A percentile compares a stretch with the other conserved stretches of the same genome.
Evolutionary conservation across 2,888 invertebrate genomes (phyloP).

Genomic region (Thera obeliscata): DNA sequence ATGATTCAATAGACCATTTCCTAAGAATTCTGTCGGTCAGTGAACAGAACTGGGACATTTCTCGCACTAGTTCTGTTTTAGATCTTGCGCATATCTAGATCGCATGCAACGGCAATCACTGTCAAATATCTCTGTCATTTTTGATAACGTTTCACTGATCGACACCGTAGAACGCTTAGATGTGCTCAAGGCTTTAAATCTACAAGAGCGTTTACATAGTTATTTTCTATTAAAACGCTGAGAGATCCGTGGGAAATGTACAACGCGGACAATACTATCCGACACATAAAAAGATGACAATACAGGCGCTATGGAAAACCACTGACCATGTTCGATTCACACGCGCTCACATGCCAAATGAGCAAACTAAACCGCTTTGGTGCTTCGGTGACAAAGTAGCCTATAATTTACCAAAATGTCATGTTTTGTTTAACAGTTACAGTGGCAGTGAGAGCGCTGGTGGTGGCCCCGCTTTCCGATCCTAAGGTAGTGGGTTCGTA

Average conservation of each 20-base stretch:
- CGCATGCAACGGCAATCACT: too few species aligned
- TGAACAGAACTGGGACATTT: too few species aligned
- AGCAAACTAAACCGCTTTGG: conserved; percentile 31
- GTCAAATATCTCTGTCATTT: too few species aligned
- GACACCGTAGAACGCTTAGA: too few species aligned
- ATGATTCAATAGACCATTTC: too few species aligned
- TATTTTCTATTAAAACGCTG: conserved; percentile 37
- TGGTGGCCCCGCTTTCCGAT: too few species aligned
- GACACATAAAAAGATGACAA: conserved; percentile 73
- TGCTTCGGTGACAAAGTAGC: conserved; percentile 24
- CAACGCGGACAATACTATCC: conserved; percentile 62
- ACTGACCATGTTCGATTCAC: conserved; percentile 62
- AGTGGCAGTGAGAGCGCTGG: conserved; percentile 2
- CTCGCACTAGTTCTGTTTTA: too few species aligned
- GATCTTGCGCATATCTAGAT: too few species aligned
- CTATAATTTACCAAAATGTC: conserved; percentile 37
- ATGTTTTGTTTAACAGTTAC: conserved; percentile 32
- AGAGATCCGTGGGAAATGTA: conserved; percentile 69
- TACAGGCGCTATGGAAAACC: conserved; percentile 65
- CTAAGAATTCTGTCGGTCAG: too few species aligned
- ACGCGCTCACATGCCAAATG: conserved; percentile 46
- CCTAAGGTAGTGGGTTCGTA: too few species aligned
- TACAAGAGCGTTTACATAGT: conserved; percentile 30
- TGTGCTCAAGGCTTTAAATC: not conserved
- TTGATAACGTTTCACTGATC: too few species aligned